Percentiles rank a stretch among this genome's conserved stretches.
Conservation (phyloP, 2,113 vertebrate species). For the Chrysemys picta region DNA sequence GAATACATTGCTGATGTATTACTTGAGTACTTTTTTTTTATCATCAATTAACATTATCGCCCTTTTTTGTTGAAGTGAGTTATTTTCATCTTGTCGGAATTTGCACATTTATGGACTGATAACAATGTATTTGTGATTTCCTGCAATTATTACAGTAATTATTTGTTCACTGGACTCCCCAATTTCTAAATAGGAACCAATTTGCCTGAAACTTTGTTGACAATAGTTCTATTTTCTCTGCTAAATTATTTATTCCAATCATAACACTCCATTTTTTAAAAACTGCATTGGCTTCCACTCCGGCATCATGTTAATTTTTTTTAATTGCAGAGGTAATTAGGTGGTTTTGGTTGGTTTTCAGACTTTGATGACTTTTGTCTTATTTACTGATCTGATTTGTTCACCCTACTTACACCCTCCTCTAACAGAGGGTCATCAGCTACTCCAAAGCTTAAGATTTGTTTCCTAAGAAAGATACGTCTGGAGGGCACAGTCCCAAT, state of each 20-base stretch:
- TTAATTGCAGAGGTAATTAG: not conserved
- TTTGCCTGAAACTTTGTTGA: constrained; percentile 62
- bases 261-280: constrained; percentile 8
- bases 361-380: constrained; percentile 8
- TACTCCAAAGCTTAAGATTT: not conserved
- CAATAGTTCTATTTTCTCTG: constrained; percentile 56
- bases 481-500: not conserved
- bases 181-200: constrained; percentile 58
- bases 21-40: not conserved
- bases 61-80: constrained; percentile 8
- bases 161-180: constrained; percentile 54
- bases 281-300: constrained; percentile 34
- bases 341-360: not conserved
- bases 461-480: not conserved
- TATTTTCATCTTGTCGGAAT: constrained; percentile 47
- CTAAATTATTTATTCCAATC: constrained; percentile 36
- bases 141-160: constrained; percentile 57
- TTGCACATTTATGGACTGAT: constrained; percentile 50
- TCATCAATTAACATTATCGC: constrained; percentile 4
- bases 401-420: constrained; percentile 15
- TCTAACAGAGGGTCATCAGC: not conserved
- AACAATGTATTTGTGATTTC: constrained; percentile 52
- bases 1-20: constrained; percentile 32
- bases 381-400: not conserved
- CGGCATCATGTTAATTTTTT: not conserved